A percentile compares a stretch with the other conserved stretches of the same genome.
Conservation (phyloP, 2,797 vertebrate genomes). For the Pogonophryne albipinna region DNA sequence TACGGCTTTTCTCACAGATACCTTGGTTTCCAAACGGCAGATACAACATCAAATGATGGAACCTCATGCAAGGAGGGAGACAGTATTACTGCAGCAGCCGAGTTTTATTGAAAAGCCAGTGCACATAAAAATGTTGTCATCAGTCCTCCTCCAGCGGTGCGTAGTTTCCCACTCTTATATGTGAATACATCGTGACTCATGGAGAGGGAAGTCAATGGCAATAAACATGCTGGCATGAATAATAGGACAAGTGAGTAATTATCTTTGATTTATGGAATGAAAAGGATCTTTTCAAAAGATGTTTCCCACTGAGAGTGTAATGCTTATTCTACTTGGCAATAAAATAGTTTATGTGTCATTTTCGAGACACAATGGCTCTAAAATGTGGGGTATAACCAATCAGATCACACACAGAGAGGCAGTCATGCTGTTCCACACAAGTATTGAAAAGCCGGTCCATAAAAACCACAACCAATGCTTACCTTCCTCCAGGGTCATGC, state of each 20-base stretch:
- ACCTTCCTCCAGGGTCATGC: constrained; percentile 40
- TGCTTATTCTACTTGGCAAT: constrained; percentile 9
- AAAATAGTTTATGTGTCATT: constrained; percentile 42
- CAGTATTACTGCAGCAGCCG: constrained; percentile 1
- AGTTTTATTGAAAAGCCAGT: constrained; percentile 37
- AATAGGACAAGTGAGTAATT: constrained; percentile 40
- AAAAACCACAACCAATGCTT: constrained; percentile 12
- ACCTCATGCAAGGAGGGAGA: constrained; percentile 5
- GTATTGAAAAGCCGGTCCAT: constrained; percentile 24
- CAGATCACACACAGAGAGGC: constrained; percentile 15
- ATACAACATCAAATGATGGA: not conserved
- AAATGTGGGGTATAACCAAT: constrained; percentile 18
- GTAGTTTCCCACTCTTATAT: constrained; percentile 29
- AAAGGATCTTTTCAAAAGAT: constrained; percentile 28
- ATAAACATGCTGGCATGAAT: constrained; percentile 30
- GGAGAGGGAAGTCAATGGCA: constrained; percentile 36
- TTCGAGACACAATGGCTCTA: constrained; percentile 6
- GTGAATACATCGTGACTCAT: constrained; percentile 58
- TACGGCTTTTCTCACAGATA: not conserved
- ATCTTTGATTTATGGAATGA: constrained; percentile 48
- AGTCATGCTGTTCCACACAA: not conserved
- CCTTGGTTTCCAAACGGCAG: constrained; percentile 7
- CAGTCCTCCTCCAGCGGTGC: constrained; percentile 20
- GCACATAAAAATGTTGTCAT: constrained; percentile 32
- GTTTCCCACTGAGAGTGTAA: constrained; percentile 23